phyloP scores from a whole-genome alignment of 2,888 invertebrate genomes.

The Luperina nickerlii region DNA sequence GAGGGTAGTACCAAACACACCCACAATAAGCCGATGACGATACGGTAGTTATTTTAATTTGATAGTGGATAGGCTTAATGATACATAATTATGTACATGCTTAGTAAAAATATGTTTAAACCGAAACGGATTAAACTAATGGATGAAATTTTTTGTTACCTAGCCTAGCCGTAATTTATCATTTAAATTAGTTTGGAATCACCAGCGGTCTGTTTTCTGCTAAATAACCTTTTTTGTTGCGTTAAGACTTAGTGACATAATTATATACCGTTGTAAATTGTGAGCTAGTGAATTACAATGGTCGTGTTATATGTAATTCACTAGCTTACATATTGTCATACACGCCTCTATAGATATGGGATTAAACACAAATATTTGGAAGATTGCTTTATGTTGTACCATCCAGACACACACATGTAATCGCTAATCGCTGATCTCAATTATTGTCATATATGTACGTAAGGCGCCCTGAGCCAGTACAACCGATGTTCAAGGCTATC shows the following conservation, averaged over 20 bases:
- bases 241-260: constrained; percentile 3
- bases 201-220: neutral
- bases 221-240: constrained; percentile 2
- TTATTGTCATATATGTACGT: constrained; percentile 6
- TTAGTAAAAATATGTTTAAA: neutral
- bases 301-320: constrained; percentile 1
- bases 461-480: neutral
- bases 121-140: neutral
- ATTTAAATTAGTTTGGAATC: neutral
- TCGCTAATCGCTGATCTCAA: constrained; percentile 13
- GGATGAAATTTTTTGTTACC: neutral
- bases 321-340: neutral
- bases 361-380: neutral
- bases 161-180: neutral
- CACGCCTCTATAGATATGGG: neutral
- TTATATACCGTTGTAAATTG: constrained; percentile 1
- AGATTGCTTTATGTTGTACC: neutral
- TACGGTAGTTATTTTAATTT: neutral
- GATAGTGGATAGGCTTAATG: too few relatives aligned
- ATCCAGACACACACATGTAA: neutral
- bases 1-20: constrained; percentile 40
- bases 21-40: constrained; percentile 25
- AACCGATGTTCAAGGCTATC: constrained; percentile 15
- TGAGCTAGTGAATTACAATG: neutral
- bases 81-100: neutral